Evolutionary conservation across 1,140 invertebrate species (phyloP).

Genomic region (Procambarus clarkii): DNA sequence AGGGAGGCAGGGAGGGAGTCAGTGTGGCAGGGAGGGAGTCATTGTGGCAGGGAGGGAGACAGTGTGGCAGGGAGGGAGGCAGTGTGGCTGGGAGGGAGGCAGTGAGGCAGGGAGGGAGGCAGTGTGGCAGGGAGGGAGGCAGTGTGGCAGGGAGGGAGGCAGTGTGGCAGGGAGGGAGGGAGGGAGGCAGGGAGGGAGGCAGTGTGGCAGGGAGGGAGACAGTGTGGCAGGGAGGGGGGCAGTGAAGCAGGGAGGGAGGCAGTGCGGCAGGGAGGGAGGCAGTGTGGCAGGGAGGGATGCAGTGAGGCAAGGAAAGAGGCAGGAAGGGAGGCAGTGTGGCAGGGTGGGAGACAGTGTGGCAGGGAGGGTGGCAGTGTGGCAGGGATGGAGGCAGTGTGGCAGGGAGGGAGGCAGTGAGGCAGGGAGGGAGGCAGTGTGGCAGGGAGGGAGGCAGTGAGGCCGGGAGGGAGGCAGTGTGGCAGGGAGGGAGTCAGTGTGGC

Average conservation of each 20-base stretch:
- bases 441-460: neutral
- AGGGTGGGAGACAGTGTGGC: no score
- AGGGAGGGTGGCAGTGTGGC: neutral
- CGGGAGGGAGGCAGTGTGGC: no score
- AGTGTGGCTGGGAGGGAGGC: neutral
- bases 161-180: neutral
- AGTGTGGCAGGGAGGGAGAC: neutral
- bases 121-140: neutral
- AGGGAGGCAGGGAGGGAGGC: neutral
- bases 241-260: no score
- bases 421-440: neutral
- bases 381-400: neutral
- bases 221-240: neutral
- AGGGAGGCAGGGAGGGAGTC: neutral
- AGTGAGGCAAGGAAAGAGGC: neutral
- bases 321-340: no score
- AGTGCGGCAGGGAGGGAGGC: no score
- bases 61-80: neutral
- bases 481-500: no score
- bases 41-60: neutral
- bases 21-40: neutral
- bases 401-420: neutral
- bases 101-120: neutral
- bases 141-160: neutral
- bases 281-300: neutral